Conservation (phyloP, 2,888 invertebrate species). For the Dinocampus coccinellae region DNA sequence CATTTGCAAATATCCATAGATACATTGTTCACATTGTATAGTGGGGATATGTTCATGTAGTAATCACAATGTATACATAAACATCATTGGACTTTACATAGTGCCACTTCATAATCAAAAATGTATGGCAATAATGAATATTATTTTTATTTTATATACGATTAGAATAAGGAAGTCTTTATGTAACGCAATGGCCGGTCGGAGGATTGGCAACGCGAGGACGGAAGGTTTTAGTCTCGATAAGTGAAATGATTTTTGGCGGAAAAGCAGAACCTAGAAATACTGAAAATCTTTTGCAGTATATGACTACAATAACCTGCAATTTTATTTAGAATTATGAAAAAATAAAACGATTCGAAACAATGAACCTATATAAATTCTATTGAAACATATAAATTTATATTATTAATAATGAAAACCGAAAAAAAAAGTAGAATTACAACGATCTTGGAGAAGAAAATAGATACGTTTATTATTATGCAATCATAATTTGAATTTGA, state of each 20-base stretch:
- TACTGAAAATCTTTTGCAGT: background rate
- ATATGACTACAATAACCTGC: background rate
- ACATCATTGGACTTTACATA: background rate
- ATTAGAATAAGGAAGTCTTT: too few relatives aligned
- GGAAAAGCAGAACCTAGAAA: too few relatives aligned
- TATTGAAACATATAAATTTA: background rate
- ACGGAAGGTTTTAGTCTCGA: too few relatives aligned
- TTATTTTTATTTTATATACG: too few relatives aligned
- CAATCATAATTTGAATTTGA: too few relatives aligned
- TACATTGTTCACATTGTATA: background rate
- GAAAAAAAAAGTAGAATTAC: too few relatives aligned
- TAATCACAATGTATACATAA: background rate
- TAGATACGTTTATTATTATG: too few relatives aligned
- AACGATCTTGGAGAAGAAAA: too few relatives aligned
- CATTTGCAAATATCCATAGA: background rate
- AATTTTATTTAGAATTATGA: background rate
- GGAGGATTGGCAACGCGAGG: too few relatives aligned
- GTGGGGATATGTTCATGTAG: too few relatives aligned
- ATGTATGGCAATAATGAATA: background rate
- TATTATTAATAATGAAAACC: background rate
- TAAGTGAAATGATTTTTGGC: too few relatives aligned
- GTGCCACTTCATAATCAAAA: background rate
- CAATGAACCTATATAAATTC: background rate
- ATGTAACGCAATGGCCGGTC: too few relatives aligned
- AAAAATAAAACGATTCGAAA: background rate